phyloP scores from a whole-genome alignment of 2,888 invertebrate species.

The Cyclophora punctaria region DNA sequence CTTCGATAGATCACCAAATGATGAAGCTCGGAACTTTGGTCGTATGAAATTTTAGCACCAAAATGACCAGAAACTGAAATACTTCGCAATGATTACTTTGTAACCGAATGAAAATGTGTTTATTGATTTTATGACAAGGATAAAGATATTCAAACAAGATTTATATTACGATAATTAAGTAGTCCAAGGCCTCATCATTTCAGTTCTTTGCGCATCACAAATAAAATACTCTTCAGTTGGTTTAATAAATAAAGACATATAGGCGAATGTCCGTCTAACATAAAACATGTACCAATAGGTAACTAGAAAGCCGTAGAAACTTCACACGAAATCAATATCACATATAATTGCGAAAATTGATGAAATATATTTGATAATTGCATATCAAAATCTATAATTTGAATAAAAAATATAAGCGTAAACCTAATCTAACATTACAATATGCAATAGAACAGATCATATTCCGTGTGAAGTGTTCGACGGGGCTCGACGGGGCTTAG shows the following conservation, averaged over 20 bases:
- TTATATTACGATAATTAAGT: background rate
- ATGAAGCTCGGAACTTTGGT: constrained; percentile 17
- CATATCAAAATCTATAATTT: too few species aligned
- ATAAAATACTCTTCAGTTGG: constrained; percentile 7
- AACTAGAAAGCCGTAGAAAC: background rate
- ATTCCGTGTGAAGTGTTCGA: too few species aligned
- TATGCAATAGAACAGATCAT: too few species aligned
- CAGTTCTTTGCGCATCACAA: constrained; percentile 7
- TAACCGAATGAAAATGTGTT: background rate
- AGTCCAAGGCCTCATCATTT: constrained; percentile 18
- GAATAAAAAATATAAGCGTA: too few species aligned
- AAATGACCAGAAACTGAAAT: constrained; percentile 20
- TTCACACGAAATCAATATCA: background rate
- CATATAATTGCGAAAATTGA: too few species aligned
- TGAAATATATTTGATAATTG: too few species aligned
- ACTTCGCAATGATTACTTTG: constrained; percentile 9
- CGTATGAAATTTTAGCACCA: constrained; percentile 21
- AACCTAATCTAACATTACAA: too few species aligned
- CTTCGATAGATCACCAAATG: constrained; percentile 14
- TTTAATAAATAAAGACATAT: constrained; percentile 19
- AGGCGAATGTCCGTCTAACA: constrained; percentile 15
- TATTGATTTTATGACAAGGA: background rate
- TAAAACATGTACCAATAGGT: constrained; percentile 19
- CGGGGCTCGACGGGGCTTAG: too few species aligned
- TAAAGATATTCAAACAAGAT: background rate